Conservation (phyloP, 2,797 vertebrate genomes). For the Harpagifer antarcticus region DNA sequence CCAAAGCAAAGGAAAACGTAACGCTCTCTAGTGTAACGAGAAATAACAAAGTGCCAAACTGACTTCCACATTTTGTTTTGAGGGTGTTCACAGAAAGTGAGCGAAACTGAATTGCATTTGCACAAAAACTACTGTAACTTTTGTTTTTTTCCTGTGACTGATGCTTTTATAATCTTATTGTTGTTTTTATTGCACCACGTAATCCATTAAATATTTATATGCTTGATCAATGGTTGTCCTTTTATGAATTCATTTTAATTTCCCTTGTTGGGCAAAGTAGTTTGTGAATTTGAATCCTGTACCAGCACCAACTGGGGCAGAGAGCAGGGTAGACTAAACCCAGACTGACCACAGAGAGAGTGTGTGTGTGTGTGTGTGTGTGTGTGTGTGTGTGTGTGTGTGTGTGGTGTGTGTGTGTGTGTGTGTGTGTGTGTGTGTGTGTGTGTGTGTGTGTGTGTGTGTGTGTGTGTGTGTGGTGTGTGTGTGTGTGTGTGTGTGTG, state of each 20-base stretch:
- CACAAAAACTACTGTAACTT: constrained; percentile 97
- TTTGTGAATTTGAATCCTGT: constrained; percentile 51
- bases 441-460: constrained; percentile 5
- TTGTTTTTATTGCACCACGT: constrained; percentile 94
- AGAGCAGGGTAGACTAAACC: constrained; percentile 43
- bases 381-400: constrained; percentile 11
- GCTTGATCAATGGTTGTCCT: constrained; percentile 76
- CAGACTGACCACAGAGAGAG: constrained; percentile 15
- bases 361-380: constrained; percentile 14
- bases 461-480: background rate
- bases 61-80: constrained; percentile 79
- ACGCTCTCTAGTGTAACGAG: constrained; percentile 37
- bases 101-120: constrained; percentile 81
- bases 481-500: constrained; percentile 3
- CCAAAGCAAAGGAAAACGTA: constrained; percentile 26
- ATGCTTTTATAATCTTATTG: constrained; percentile 92
- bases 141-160: constrained; percentile 95
- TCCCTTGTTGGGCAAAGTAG: constrained; percentile 24
- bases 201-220: constrained; percentile 91
- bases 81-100: constrained; percentile 61
- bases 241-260: constrained; percentile 68
- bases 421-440: constrained; percentile 9
- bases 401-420: constrained; percentile 18
- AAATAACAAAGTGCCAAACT: constrained; percentile 88
- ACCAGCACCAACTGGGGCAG: constrained; percentile 29